Conservation (phyloP, 2,888 invertebrate species). For the Tetragonisca angustula region DNA sequence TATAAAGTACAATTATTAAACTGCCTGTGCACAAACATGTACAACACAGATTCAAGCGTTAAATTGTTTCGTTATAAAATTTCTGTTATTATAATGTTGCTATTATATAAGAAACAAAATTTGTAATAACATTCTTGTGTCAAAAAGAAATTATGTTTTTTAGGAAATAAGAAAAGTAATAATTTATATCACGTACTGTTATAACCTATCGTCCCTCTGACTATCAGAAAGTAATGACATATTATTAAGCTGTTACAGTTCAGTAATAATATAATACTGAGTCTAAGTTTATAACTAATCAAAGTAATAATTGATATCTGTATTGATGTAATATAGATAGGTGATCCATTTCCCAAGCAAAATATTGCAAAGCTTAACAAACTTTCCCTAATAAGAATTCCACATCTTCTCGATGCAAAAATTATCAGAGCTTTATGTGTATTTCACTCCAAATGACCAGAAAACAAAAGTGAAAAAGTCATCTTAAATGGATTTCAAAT, state of each 20-base stretch:
- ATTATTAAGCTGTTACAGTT: conserved; percentile 64
- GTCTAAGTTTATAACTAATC: conserved; percentile 68
- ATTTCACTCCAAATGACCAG: conserved; percentile 46
- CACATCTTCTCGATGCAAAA: conserved; percentile 48
- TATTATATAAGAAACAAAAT: background rate
- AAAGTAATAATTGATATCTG: conserved; percentile 71
- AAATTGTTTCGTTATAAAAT: conserved; percentile 28
- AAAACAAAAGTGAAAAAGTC: conserved; percentile 32
- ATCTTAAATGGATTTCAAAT: conserved; percentile 45
- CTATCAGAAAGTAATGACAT: conserved; percentile 72
- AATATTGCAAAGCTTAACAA: conserved; percentile 50
- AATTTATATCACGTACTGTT: conserved; percentile 65
- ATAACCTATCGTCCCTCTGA: conserved; percentile 65
- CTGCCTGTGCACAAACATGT: conserved; percentile 59
- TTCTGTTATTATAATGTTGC: conserved; percentile 44
- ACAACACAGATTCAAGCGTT: conserved; percentile 36
- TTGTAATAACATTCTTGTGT: conserved; percentile 35
- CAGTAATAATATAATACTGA: conserved; percentile 55
- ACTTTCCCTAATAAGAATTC: conserved; percentile 45
- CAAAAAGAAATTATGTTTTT: conserved; percentile 32
- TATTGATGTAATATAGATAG: conserved; percentile 67
- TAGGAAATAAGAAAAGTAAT: conserved; percentile 21
- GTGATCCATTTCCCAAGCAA: conserved; percentile 53
- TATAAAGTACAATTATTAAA: conserved; percentile 54
- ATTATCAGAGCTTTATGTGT: conserved; percentile 60